Base-by-base conservation (phyloP, 2,113 vertebrate genomes). In the Forbesichthys papilliferus region DNA sequence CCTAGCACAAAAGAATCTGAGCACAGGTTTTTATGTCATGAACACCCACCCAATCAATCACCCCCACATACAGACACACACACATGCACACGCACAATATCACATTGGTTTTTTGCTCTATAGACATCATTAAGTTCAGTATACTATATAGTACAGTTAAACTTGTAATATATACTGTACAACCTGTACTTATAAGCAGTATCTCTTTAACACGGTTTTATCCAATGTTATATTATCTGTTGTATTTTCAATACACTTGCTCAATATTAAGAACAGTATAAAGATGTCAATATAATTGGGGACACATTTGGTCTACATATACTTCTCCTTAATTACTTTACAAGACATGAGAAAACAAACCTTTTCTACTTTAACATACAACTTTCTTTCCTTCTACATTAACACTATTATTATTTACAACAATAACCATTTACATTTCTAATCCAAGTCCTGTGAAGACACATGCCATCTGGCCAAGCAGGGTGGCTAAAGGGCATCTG, bases 401-500 rank as follows among this genome's bases (percentile, higher is more conserved):
- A 8, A 42, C 36, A 42, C 36, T 42, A 8, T 42, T 42, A 42
- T 42, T 42, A 8, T 42, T 42, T 42, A 42, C 36, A 42, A 42
- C 36, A 42, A 42, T 42, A 42, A 42, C 36, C 36, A 42, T 42
- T 42, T 42, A 42, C 36, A 42, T 42, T n/a, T 53, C 47, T 71
- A 12, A 33, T 70, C 51, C 47, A 67, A 48, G 9, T 48, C 48
- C 18, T 71, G 18, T 56, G 64, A 67, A 77, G 52, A 46, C 42
- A 69, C 57, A 62, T 61, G 59, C 48, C 53, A 65, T 78, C 74
- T 69, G 74, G 63, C 60, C 34, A 77, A 73, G 75, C 64, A 66
- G 77, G 51, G 48, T 47, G 71, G 76, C 78, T 77, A 52, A 75
- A 78, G 53, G 46, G 75, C 72, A 84, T 87, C 82, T 85, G 84